Evolutionary conservation across 1,140 invertebrate species (phyloP).

Genomic region (Atta texana): DNA sequence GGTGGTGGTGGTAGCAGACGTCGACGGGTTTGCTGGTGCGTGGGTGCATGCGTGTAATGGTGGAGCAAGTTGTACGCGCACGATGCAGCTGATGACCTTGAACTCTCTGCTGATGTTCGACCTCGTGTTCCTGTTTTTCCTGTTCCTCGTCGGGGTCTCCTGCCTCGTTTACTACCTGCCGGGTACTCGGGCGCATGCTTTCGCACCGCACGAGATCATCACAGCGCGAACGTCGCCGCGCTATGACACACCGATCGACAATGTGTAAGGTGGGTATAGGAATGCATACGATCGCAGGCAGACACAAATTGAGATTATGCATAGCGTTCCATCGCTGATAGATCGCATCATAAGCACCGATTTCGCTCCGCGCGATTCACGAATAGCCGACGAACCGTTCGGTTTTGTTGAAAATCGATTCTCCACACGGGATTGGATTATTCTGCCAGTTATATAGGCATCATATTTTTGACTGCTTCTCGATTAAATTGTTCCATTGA

Average conservation of each 20-base stretch:
- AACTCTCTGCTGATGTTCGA: constrained; percentile 95
- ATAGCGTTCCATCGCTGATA: background rate
- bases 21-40: constrained; percentile 48
- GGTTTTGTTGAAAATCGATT: constrained; percentile 8
- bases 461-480: constrained; percentile 14
- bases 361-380: background rate
- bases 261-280: constrained; percentile 84
- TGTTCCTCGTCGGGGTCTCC: constrained; percentile 93
- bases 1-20: background rate
- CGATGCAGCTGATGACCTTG: constrained; percentile 93
- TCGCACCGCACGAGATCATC: constrained; percentile 83
- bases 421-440: background rate
- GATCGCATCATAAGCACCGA: background rate
- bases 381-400: constrained; percentile 40
- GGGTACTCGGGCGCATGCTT: constrained; percentile 82
- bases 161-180: constrained; percentile 93
- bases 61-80: constrained; percentile 79
- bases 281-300: background rate
- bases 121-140: constrained; percentile 93
- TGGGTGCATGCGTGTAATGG: constrained; percentile 80
- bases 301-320: constrained; percentile 8
- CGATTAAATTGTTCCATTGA: constrained; percentile 35
- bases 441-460: background rate
- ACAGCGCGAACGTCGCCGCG: constrained; percentile 79
- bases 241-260: constrained; percentile 82